These are phyloP conservation scores for Eupsilia transversa DNA, from an alignment of 2,888 invertebrate species.

Conservation along the genomic window DNA sequence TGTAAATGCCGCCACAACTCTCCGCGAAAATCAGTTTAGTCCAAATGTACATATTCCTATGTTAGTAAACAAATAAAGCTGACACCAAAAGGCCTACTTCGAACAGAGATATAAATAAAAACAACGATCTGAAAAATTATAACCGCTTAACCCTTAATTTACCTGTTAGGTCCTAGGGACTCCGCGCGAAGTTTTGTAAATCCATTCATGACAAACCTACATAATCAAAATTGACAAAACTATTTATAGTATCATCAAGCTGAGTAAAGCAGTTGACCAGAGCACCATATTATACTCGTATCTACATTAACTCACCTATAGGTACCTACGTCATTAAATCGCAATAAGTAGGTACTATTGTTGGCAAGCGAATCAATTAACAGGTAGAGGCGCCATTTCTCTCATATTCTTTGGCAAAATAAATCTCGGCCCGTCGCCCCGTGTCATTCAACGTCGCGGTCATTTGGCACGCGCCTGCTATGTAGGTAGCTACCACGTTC, in stretches of 20 bases:
- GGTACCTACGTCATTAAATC: constrained; percentile 18
- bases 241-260: neutral
- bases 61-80: neutral
- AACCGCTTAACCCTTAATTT: no score
- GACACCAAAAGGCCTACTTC: no score
- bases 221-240: neutral
- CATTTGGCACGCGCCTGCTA: constrained; percentile 49
- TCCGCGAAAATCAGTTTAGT: neutral
- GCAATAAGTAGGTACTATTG: constrained; percentile 19
- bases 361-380: constrained; percentile 48
- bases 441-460: constrained; percentile 56
- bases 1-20: no score
- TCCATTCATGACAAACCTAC: no score
- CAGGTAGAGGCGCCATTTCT: constrained; percentile 63
- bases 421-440: constrained; percentile 47
- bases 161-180: no score
- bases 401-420: constrained; percentile 58
- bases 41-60: neutral
- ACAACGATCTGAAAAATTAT: neutral
- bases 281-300: neutral
- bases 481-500: constrained; percentile 25
- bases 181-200: no score
- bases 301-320: neutral
- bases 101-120: neutral
- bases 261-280: neutral